Conservation (phyloP, 2,113 vertebrate species). For the Enhydra lutris region DNA sequence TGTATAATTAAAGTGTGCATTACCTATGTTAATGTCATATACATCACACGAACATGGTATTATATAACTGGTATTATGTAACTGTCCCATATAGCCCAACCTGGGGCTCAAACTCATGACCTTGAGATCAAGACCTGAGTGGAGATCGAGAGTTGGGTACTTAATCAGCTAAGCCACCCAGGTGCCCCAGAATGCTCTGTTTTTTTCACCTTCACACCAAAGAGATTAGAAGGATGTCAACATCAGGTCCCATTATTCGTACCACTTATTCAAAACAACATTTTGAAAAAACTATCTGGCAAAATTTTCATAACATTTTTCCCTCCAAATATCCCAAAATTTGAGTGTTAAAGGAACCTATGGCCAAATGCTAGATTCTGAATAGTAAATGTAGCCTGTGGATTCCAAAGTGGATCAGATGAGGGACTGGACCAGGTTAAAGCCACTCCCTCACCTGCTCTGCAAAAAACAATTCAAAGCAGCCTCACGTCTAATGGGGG, state of each 20-base stretch:
- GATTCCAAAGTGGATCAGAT: not conserved
- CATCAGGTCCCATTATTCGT: not conserved
- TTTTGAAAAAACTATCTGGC: slow-evolving; percentile 23
- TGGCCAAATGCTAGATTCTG: not conserved
- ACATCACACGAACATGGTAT: not conserved
- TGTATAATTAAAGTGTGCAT: not conserved
- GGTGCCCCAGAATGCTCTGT: not conserved
- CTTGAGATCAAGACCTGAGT: not conserved
- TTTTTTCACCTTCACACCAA: not conserved
- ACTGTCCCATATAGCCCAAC: not conserved
- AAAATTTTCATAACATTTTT: not conserved
- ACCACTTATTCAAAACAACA: not conserved
- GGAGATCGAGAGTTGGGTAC: not conserved
- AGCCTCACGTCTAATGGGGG: not conserved
- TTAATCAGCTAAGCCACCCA: not conserved
- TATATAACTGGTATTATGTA: too few species aligned
- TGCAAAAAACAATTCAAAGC: not conserved
- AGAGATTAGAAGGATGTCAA: not conserved
- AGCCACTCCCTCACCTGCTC: not conserved
- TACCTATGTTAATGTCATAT: not conserved
- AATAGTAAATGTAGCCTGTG: not conserved
- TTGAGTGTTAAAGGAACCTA: not conserved
- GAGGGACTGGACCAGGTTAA: not conserved
- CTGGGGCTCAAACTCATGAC: not conserved
- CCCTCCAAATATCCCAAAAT: not conserved